Base-by-base conservation (phyloP, 2,113 vertebrate genomes). In the Channa argus region DNA sequence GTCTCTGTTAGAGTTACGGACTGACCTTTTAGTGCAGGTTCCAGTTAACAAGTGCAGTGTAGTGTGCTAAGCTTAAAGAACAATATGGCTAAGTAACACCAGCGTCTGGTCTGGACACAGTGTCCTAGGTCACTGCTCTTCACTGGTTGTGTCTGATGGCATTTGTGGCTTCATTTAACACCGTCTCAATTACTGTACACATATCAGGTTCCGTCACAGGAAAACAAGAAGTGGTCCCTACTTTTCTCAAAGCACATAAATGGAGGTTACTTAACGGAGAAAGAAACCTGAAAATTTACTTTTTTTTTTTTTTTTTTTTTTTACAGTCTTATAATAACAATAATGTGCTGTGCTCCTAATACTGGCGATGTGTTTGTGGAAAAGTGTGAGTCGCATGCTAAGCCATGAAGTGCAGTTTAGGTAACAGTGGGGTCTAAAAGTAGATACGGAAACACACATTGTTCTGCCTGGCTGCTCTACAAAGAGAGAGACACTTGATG, bases 401-500 rank as follows among this genome's bases (percentile, higher is more conserved):
- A 77, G 75, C 61, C 44, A 47, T 74, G 78, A 81, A 78, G 63
- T 55, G 76, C 79, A 41, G 67, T 74, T 79, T 65, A 39, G 73
- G 39, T 43, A 70, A 64, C 70, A 62, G 77, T 15, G 1, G 68
- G 53, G 55, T 79, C 86, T 91, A 86, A 90, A 91, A 87, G 88
- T 87, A 85, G 88, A 85, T 68, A 66, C 50, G 75, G 83, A 89
- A 86, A 86, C 45, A 33, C 75, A 60, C 77, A 64, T 85, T 82
- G 86, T 88, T 88, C 90, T 88, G 83, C 77, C 33, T 1, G 53
- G 65, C 87, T 86, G 88, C 79, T 76, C 77, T 71, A 84, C 83
- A 83, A 85, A 84, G 86, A 77, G 43, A 66, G 74, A 53, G 76
- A 72, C 77, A 54, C 84, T 88, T 82, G 69, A 88, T 82, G 84